Evolutionary conservation across 2,113 vertebrate genomes (phyloP), one percentile per base, ranked within the genome.

Genomic region (Caretta caretta): DNA sequence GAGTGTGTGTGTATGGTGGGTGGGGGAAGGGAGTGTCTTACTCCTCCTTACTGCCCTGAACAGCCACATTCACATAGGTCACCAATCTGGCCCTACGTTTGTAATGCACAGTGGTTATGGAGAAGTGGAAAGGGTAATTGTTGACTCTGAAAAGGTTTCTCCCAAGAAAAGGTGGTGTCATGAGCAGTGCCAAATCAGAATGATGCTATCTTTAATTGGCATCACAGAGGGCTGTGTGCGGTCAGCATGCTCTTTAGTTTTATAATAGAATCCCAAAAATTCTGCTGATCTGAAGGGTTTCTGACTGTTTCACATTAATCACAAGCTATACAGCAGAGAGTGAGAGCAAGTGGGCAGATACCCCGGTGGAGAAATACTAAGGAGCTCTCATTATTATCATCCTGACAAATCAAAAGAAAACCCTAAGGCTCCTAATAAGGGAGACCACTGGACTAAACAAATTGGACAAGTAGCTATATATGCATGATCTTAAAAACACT

Each of bases 301-400:
- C 96, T 95, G 92, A 96, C 96, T 97, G 93, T 94, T 97, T 89
- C 94, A 96, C 94, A 93, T 97, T 97, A 97, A 97, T 97, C 96
- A 97, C 96, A 95, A 95, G 94, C 95, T 95, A 85, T 96, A 94
- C 93, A 97, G 91, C 89, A 94, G 93, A 97, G 93, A 94, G 84
- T 95, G 93, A 97, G 96, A 96, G 95, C 95, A 97, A 97, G 95
- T 96, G 95, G 96, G 96, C 95, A 97, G 96, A 96, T 97, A 97
- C 91, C 96, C 97, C 91, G 93, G 95, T 97, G 96, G 87, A 97
- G 92, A 69, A 97, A 91, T 94, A 83, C 96, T 96, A 95, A 96
- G 96, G 94, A 97, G 96, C 92, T 96, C 96, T 97, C 95, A 96
- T 97, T 97, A 97, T 95, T 97, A 97, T 97, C 96, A 97, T 97